These are phyloP conservation scores for Phylloscopus trochiloides DNA, from an alignment of 2,113 vertebrate species.

Conservation along the genomic window DNA sequence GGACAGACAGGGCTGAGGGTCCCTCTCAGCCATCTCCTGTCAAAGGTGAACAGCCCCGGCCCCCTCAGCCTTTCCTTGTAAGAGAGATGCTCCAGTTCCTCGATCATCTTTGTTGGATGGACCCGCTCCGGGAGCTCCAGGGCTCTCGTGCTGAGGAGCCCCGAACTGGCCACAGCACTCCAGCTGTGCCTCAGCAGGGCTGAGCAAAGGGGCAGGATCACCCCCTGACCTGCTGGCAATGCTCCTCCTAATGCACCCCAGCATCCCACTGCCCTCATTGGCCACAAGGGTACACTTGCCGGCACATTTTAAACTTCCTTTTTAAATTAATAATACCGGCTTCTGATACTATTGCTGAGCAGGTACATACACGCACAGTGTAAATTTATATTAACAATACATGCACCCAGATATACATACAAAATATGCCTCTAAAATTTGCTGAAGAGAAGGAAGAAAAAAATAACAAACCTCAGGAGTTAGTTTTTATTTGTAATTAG, in stretches of 20 bases:
- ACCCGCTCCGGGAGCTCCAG: neutral
- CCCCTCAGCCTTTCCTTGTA: neutral
- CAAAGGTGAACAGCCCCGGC: neutral
- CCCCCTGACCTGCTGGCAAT: neutral
- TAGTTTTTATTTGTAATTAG: neutral
- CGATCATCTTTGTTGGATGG: neutral
- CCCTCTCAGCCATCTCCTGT: neutral
- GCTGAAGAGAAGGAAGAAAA: neutral
- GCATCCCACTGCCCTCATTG: neutral
- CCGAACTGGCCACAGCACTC: neutral
- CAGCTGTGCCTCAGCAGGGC: neutral
- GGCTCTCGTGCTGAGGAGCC: neutral
- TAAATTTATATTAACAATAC: accelerated
- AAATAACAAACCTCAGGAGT: neutral
- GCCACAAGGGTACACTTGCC: neutral
- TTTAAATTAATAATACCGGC: accelerated
- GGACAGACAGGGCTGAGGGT: too few relatives aligned
- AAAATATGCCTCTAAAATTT: neutral
- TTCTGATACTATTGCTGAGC: accelerated
- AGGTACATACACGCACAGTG: accelerated
- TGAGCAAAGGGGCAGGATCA: neutral
- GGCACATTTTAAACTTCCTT: neutral
- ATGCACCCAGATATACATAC: accelerated
- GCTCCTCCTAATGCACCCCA: neutral
- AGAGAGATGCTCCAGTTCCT: neutral